Conservation (phyloP, 1,140 invertebrate species). For the Caenorhabditis tropicalis region DNA sequence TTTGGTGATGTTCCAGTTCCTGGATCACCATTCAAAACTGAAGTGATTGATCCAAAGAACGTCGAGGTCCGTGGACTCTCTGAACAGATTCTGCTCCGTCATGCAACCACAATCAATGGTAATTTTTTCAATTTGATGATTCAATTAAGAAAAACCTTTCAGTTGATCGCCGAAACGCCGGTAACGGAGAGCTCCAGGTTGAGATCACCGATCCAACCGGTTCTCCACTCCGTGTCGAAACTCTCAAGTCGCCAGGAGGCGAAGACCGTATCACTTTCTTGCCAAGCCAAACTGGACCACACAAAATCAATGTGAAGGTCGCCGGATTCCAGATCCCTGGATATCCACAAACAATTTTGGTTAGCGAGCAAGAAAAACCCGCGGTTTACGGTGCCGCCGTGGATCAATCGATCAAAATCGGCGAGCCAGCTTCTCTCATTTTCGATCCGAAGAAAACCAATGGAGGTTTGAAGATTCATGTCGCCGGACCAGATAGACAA, state of each 20-base stretch:
- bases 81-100: constrained; percentile 72
- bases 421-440: constrained; percentile 73
- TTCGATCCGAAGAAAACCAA: constrained; percentile 73
- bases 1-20: constrained; percentile 87
- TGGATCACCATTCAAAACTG: constrained; percentile 94
- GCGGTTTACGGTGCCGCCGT: constrained; percentile 76
- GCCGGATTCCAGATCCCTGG: constrained; percentile 80
- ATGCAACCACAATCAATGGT: constrained; percentile 73
- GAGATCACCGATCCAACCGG: constrained; percentile 52
- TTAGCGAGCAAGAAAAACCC: constrained; percentile 77
- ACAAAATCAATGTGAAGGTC: constrained; percentile 86
- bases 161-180: constrained; percentile 64
- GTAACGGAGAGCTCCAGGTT: constrained; percentile 52
- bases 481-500: constrained; percentile 22
- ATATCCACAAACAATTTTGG: constrained; percentile 76
- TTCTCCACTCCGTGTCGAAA: constrained; percentile 81
- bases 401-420: constrained; percentile 72
- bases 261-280: constrained; percentile 83
- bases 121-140: constrained; percentile 53
- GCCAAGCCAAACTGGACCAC: constrained; percentile 86
- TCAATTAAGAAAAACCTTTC: constrained; percentile 28
- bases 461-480: constrained; percentile 71
- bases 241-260: constrained; percentile 80
- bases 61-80: constrained; percentile 73
- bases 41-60: constrained; percentile 88